Base-by-base conservation (phyloP, 2,113 vertebrate species). In the Aegotheles bennettii region DNA sequence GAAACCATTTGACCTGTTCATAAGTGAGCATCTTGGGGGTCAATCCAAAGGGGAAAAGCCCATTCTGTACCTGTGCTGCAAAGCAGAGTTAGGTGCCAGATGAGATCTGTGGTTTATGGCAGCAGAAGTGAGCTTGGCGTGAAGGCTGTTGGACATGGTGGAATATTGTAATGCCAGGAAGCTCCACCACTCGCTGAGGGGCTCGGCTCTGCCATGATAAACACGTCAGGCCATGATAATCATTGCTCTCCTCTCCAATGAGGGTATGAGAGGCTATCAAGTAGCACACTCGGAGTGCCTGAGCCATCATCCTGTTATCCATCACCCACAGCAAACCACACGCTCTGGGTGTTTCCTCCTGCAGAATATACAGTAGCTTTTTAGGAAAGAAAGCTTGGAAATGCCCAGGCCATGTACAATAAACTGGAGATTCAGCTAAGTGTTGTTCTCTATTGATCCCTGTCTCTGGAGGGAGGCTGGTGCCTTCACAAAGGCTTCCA, bases 241-340 rank as follows among this genome's bases (percentile, higher is more conserved):
- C 64, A 81, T 67, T 25, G 70, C 90, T 35, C 71, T 47, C 74
- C 75, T 73, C 21, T 6, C 3, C 8, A 42, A 33, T 4, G 69
- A 48, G 31, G 31, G 75, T 29, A n/a, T 42, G 88, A 61, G 57
- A 78, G 86, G 90, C 76, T 92, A 75, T 71, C 87, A 56, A n/a
- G 24, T 36, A 54, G 2, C 83, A 28, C 17, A 35, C 63, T 54
- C 17, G 1, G 85, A 76, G 29, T 47, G 80, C 84, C 88, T 29
- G 48, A 54, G 92, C 86, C 75, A 18, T 78, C 90, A 70, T 7
- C 78, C 94, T 9, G 2, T 63, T 73, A 59, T 59, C 94, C 63
- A 11, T 54, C 81, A 20, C 23, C 59, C 59, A 2, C 24, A 42
- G 68, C 9, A 57, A 85, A 53, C 42, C 67, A 35, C 89, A 5